phyloP scores from a whole-genome alignment of 1,140 invertebrate genomes.

The Trissolcus basalis region DNA sequence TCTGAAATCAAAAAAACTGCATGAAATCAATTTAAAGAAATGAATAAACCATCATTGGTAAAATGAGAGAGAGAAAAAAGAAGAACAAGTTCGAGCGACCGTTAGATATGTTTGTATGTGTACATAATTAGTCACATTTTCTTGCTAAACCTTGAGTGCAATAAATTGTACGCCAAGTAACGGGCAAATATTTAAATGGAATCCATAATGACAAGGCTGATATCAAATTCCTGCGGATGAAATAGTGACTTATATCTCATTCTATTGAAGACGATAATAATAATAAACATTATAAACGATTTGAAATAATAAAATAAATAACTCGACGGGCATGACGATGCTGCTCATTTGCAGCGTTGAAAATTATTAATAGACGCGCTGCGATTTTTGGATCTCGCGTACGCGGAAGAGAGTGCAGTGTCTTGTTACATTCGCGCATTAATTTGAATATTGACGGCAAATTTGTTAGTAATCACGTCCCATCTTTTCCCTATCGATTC shows the following conservation, averaged over 20 bases:
- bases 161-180: slow-evolving; percentile 15
- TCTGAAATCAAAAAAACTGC: too few species aligned
- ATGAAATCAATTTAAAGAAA: too few species aligned
- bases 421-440: slow-evolving; percentile 41
- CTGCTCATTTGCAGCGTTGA: slow-evolving; percentile 10
- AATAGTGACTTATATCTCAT: slow-evolving; percentile 21
- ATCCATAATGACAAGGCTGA: slow-evolving; percentile 36
- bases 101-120: slow-evolving; percentile 13
- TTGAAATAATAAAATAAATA: slow-evolving; percentile 36
- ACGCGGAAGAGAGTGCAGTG: slow-evolving; percentile 16
- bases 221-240: slow-evolving; percentile 32
- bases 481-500: slow-evolving; percentile 8
- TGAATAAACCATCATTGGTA: too few species aligned
- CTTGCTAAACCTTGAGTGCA: slow-evolving; percentile 3
- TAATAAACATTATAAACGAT: slow-evolving; percentile 29
- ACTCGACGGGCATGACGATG: slow-evolving; percentile 2
- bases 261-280: slow-evolving; percentile 1
- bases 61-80: too few species aligned
- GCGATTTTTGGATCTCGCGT: slow-evolving; percentile 12
- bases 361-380: slow-evolving; percentile 33
- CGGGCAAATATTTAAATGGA: slow-evolving; percentile 47
- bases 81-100: neutral
- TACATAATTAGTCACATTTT: slow-evolving; percentile 44
- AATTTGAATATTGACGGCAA: slow-evolving; percentile 45
- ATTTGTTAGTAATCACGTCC: slow-evolving; percentile 22